phyloP scores from a whole-genome alignment of 2,113 vertebrate genomes.

The Chionomys nivalis region DNA sequence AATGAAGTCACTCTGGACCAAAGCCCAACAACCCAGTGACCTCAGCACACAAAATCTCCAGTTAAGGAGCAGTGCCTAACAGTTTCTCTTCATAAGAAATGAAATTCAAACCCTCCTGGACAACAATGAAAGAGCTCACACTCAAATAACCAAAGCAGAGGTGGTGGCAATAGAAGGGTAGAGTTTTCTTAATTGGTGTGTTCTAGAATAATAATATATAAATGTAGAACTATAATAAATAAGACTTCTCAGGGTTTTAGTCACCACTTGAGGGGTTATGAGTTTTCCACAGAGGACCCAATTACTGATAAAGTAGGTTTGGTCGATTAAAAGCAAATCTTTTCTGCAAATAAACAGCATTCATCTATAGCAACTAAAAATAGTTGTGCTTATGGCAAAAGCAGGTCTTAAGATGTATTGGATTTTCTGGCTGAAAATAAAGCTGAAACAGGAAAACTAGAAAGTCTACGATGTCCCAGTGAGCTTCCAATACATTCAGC shows the following conservation, averaged over 20 bases:
- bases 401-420: constrained; percentile 41
- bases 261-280: background rate
- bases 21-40: constrained; percentile 84
- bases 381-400: constrained; percentile 40
- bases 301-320: constrained; percentile 50
- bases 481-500: constrained; percentile 57
- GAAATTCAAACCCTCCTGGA: constrained; percentile 30
- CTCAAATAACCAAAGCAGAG: background rate
- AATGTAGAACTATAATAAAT: constrained; percentile 24
- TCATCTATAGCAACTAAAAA: constrained; percentile 28
- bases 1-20: constrained; percentile 85
- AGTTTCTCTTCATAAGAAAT: constrained; percentile 61
- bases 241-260: constrained; percentile 47
- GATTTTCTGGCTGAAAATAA: constrained; percentile 51
- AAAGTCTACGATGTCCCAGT: constrained; percentile 52
- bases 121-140: background rate
- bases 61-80: constrained; percentile 69
- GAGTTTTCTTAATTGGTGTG: constrained; percentile 37
- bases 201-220: constrained; percentile 51
- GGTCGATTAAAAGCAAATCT: constrained; percentile 38
- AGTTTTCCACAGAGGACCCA: constrained; percentile 13
- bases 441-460: constrained; percentile 12
- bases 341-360: constrained; percentile 53
- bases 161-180: background rate
- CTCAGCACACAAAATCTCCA: constrained; percentile 80